Base-by-base conservation (phyloP, 2,797 vertebrate genomes). In the Remorina albescens region DNA sequence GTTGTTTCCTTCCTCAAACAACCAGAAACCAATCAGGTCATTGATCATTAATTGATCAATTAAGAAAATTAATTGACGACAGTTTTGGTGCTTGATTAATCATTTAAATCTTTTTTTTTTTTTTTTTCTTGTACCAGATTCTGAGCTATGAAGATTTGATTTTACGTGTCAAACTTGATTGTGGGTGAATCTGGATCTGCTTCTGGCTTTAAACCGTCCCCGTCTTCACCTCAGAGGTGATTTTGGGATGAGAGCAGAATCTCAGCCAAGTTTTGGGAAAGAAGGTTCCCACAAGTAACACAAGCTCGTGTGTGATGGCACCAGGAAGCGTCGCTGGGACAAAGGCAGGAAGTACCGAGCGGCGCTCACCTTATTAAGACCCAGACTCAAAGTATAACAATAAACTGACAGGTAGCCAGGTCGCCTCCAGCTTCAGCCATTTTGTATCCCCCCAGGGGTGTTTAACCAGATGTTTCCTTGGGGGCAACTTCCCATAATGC, bases 311-410 rank as follows among this genome's bases (percentile, higher is more conserved):
- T 70, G 68, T 34, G 85, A 87, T 86, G 87, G 85, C 78, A 89
- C 84, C 89, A 94, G 94, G 93, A 95, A 95, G 73, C 72, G 7
- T 47, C 12, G 54, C 58, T 49, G 3, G 49, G 80, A 95, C 94
- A 95, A 95, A 93, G 85, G 87, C 85, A 94, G 94, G 94, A 95
- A 93, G 86, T 83, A 3, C 62, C 71, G 71, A 77, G 76, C 63
- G 67, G 67, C 15, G 82, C 53, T 87, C 83, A 80, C 76, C 87
- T 89, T 87, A 63, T 85, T 74, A 83, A 85, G 47, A 85, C 71
- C 42, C 69, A 7, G 37, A 77, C 71, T 80, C 0, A 78, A 74
- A 85, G 53, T 36, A 78, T 78, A 88, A 81, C 42, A 83, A 88
- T 59, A 84, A 58, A 34, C 26, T 10, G 19, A 57, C 77, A 79